Conservation (phyloP, 2,113 vertebrate species). For the Dipodomys merriami region DNA sequence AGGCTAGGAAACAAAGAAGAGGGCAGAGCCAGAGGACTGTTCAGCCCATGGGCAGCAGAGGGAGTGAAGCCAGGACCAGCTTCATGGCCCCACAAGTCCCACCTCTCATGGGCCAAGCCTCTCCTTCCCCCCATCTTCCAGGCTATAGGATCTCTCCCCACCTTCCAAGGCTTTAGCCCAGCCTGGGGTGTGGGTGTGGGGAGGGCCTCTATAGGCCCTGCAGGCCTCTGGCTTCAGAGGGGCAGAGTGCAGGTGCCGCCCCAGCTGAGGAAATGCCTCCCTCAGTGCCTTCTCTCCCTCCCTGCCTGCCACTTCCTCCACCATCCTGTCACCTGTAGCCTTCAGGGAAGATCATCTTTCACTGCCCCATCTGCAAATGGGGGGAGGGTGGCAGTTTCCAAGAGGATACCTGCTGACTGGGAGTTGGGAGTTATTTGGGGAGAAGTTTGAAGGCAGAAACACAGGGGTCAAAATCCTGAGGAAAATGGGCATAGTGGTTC, state of each 20-base stretch:
- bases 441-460: conserved; percentile 20
- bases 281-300: rapidly evolving
- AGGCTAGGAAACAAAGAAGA: not conserved
- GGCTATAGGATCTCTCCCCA: not conserved
- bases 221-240: not conserved
- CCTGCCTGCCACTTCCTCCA: not conserved
- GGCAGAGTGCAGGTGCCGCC: not conserved
- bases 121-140: no score
- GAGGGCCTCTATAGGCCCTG: not conserved
- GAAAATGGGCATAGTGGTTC: not conserved
- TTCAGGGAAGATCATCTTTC: not conserved
- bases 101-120: not conserved
- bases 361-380: not conserved
- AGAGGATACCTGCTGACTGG: not conserved
- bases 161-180: not conserved
- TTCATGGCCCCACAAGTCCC: not conserved
- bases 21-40: not conserved
- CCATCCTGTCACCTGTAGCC: not conserved
- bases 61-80: not conserved
- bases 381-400: not conserved
- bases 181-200: not conserved
- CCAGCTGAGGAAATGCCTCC: not conserved
- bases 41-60: no score
- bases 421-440: not conserved
- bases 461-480: not conserved